A percentile compares a stretch with the other conserved stretches of the same genome.
Evolutionary conservation across 2,113 vertebrate species (phyloP).

Genomic region (Gadus macrocephalus): DNA sequence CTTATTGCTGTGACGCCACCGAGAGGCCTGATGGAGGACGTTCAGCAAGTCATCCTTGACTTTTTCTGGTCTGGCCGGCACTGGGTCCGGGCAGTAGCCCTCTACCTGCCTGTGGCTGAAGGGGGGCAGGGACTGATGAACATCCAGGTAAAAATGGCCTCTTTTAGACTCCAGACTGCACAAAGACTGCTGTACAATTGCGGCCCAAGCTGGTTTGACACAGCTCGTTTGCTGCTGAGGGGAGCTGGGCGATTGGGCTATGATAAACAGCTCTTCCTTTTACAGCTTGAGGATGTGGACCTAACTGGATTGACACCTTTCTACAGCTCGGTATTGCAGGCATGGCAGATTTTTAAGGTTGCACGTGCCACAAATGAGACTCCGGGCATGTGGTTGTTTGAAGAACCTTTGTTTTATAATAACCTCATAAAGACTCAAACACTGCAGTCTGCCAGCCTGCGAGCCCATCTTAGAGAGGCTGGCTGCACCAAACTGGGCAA

Average conservation of each 20-base stretch:
- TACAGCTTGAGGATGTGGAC: neutral
- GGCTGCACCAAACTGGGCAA: neutral
- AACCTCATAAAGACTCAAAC: neutral
- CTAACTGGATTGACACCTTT: neutral
- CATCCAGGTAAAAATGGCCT: neutral
- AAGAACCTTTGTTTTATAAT: neutral
- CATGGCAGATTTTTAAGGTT: neutral
- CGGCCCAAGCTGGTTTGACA: neutral
- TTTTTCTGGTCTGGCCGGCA: conserved; percentile 1
- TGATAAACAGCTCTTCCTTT: neutral
- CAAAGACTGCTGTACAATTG: no score
- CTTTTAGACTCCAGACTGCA: neutral
- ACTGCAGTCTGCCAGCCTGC: neutral
- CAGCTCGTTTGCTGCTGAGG: no score
- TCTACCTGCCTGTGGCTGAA: neutral
- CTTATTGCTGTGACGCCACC: neutral
- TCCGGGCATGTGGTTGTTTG: neutral
- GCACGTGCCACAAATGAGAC: neutral
- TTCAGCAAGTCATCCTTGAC: neutral
- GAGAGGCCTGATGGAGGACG: neutral
- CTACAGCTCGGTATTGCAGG: neutral
- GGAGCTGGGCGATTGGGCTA: neutral
- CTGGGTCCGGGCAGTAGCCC: neutral
- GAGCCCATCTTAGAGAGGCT: neutral
- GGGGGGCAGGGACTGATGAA: neutral